Conservation (phyloP, 2,113 vertebrate genomes). For the Lynx canadensis region DNA sequence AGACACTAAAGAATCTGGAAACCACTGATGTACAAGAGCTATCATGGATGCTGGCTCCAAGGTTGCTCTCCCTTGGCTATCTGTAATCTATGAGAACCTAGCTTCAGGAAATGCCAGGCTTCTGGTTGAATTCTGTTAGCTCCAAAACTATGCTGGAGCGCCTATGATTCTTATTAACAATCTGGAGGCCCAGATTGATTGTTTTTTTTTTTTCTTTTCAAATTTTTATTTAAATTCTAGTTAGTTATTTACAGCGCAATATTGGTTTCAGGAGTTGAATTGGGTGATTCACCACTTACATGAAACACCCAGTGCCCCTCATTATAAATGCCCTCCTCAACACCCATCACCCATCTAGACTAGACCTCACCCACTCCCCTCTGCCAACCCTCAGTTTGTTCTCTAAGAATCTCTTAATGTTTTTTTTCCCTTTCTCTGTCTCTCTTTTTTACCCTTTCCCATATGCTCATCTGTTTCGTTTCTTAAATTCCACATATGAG, state of each 20-base stretch:
- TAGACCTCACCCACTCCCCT: not conserved
- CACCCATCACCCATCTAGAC: not conserved
- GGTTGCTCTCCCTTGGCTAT: fast-evolving
- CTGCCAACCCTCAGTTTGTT: not conserved
- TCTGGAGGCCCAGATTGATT: not conserved
- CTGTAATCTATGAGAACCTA: not conserved
- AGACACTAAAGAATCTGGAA: not conserved
- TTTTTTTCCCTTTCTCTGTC: not conserved
- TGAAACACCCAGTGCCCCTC: not conserved
- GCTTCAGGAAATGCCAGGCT: not conserved
- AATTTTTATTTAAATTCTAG: not conserved
- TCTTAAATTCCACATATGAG: not conserved
- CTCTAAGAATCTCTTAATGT: not conserved
- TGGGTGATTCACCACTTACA: not conserved
- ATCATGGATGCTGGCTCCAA: not conserved
- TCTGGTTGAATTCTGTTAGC: not conserved
- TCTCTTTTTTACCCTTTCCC: not conserved
- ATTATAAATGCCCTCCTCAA: not conserved
- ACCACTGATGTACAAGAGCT: not conserved
- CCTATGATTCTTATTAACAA: not conserved
- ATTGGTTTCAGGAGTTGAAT: not conserved
- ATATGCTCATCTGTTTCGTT: not conserved
- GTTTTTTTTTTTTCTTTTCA: too few relatives aligned
- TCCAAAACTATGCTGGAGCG: not conserved
- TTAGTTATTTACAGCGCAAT: not conserved